phyloP scores from a whole-genome alignment of 2,888 invertebrate genomes.

The Andrena bucephala region DNA sequence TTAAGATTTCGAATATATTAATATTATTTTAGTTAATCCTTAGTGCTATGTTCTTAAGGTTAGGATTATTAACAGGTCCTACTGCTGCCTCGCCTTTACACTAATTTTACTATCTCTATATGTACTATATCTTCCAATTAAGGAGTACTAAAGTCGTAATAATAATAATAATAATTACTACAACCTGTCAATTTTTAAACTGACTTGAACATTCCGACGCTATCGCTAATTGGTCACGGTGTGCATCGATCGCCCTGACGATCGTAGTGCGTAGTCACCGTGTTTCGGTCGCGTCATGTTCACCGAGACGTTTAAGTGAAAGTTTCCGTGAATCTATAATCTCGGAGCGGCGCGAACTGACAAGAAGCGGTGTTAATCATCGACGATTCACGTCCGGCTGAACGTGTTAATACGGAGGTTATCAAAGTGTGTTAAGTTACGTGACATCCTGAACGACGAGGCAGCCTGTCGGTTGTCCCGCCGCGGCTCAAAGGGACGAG shows the following conservation, averaged over 20 bases:
- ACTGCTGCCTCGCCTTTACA: too few relatives aligned
- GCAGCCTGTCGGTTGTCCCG: conserved; percentile 44
- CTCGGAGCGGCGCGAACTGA: conserved; percentile 4
- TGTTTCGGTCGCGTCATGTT: conserved; percentile 19
- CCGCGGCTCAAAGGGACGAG: conserved; percentile 51
- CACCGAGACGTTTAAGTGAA: conserved; percentile 30
- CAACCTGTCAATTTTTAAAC: too few relatives aligned
- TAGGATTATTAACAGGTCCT: too few relatives aligned
- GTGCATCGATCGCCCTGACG: neutral
- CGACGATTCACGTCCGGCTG: conserved; percentile 49
- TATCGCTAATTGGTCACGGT: neutral
- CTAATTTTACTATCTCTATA: too few relatives aligned
- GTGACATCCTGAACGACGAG: conserved; percentile 56
- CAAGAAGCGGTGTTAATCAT: conserved; percentile 46
- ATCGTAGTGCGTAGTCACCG: conserved; percentile 15
- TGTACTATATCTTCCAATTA: too few relatives aligned
- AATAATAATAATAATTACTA: too few relatives aligned
- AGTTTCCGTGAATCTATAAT: conserved; percentile 53
- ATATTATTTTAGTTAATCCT: too few relatives aligned
- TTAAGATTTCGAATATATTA: too few relatives aligned
- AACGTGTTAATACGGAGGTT: conserved; percentile 55
- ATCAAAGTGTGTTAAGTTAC: conserved; percentile 56
- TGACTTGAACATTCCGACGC: too few relatives aligned
- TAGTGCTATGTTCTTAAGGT: too few relatives aligned
- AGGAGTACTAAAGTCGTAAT: too few relatives aligned